A percentile compares a stretch with the other conserved stretches of the same genome.
Evolutionary conservation across 2,888 invertebrate genomes (phyloP).

Genomic region (Seira ritae): DNA sequence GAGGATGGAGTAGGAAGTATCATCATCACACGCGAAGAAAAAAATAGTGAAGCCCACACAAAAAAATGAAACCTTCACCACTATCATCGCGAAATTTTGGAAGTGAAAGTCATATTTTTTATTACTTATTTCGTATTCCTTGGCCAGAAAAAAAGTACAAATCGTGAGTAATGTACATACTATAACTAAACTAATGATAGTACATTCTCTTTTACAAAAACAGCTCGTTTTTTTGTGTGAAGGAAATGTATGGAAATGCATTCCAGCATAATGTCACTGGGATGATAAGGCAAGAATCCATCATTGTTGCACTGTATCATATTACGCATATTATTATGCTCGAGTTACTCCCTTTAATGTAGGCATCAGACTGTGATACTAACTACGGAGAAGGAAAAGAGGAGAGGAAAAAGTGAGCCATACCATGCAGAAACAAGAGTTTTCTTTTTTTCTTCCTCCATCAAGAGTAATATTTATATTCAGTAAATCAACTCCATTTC

Average conservation of each 20-base stretch:
- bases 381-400: background rate
- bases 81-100: background rate
- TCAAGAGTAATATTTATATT: slow-evolving; percentile 8
- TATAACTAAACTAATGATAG: background rate
- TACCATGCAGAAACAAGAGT: background rate
- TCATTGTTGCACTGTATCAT: slow-evolving; percentile 20
- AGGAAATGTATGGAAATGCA: slow-evolving; percentile 21
- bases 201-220: background rate
- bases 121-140: slow-evolving; percentile 22
- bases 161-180: background rate
- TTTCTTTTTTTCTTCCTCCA: background rate
- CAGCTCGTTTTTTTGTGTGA: background rate
- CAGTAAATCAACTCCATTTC: slow-evolving; percentile 7
- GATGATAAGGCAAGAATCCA: slow-evolving; percentile 30
- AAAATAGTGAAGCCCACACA: background rate
- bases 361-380: background rate
- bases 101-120: slow-evolving; percentile 20
- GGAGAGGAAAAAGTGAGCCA: background rate
- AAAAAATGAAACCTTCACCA: background rate
- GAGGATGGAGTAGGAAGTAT: background rate
- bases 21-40: no score
- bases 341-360: background rate
- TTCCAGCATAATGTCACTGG: slow-evolving; percentile 25
- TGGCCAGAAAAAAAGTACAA: background rate
- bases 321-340: slow-evolving; percentile 7